These are phyloP conservation scores for Hypsopygia costalis DNA, from an alignment of 2,888 invertebrate genomes.

Conservation along the genomic window DNA sequence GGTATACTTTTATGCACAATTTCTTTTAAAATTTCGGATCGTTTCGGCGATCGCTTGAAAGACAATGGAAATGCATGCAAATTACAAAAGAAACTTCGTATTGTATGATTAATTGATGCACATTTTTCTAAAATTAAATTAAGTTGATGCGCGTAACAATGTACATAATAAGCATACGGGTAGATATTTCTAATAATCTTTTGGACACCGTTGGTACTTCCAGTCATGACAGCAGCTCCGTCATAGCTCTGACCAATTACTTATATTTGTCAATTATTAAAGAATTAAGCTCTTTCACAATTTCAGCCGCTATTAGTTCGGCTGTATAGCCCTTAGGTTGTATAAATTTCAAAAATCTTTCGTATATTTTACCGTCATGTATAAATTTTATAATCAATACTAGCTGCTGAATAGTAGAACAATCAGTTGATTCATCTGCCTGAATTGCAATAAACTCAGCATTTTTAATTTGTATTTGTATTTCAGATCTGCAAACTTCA, in stretches of 20 bases:
- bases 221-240: neutral
- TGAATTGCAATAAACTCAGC: neutral
- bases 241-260: neutral
- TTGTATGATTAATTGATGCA: neutral
- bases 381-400: neutral
- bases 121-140: neutral
- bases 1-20: neutral
- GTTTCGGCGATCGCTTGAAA: neutral
- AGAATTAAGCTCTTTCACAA: neutral
- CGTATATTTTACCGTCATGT: neutral
- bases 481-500: neutral
- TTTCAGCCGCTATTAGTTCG: neutral
- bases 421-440: neutral
- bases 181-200: neutral
- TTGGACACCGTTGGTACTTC: neutral
- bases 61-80: neutral
- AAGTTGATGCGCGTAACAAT: neutral
- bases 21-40: neutral
- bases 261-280: neutral
- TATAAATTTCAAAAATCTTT: neutral
- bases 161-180: neutral
- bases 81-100: neutral
- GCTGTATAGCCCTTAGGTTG: neutral
- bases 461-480: neutral
- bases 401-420: neutral